Evolutionary conservation across 2,113 vertebrate species (phyloP).

Genomic region (Laticauda laticaudata): DNA sequence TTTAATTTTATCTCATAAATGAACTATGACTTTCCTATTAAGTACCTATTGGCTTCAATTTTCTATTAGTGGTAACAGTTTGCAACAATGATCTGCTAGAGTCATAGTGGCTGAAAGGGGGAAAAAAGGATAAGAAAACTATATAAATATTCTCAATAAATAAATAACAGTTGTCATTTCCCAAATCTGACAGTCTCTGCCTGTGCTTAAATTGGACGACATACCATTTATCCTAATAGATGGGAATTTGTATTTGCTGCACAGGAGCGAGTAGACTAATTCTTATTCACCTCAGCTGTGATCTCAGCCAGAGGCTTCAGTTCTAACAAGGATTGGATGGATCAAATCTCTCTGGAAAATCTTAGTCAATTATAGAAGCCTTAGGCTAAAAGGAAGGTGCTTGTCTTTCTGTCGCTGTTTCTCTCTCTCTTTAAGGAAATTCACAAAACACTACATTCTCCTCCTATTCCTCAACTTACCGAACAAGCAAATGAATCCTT

Average conservation of each 20-base stretch:
- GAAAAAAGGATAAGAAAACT: conserved; percentile 46
- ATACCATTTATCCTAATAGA: conserved; percentile 81
- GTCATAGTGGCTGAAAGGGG: conserved; percentile 41
- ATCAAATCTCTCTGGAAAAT: conserved; percentile 80
- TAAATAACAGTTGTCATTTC: conserved; percentile 83
- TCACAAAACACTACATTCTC: conserved; percentile 41
- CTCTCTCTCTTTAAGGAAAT: conserved; percentile 25
- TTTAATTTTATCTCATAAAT: conserved; percentile 29
- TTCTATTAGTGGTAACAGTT: conserved; percentile 28
- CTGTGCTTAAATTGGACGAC: conserved; percentile 73
- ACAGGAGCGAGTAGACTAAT: conserved; percentile 73
- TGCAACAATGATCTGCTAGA: conserved; percentile 38
- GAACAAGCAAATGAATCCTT: conserved; percentile 67
- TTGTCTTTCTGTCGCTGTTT: conserved; percentile 39
- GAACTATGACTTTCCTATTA: background rate
- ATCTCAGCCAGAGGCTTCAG: conserved; percentile 76
- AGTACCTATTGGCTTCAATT: conserved; percentile 29
- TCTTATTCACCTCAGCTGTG: conserved; percentile 76
- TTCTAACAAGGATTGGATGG: conserved; percentile 77
- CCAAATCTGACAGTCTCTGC: conserved; percentile 79
- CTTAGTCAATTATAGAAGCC: conserved; percentile 78
- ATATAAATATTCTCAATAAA: conserved; percentile 81
- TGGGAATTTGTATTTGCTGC: conserved; percentile 70
- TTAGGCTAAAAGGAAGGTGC: conserved; percentile 69
- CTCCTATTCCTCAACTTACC: conserved; percentile 66